These are phyloP conservation scores for Anoplolepis gracilipes DNA, from an alignment of 1,140 invertebrate genomes.

Conservation along the genomic window DNA sequence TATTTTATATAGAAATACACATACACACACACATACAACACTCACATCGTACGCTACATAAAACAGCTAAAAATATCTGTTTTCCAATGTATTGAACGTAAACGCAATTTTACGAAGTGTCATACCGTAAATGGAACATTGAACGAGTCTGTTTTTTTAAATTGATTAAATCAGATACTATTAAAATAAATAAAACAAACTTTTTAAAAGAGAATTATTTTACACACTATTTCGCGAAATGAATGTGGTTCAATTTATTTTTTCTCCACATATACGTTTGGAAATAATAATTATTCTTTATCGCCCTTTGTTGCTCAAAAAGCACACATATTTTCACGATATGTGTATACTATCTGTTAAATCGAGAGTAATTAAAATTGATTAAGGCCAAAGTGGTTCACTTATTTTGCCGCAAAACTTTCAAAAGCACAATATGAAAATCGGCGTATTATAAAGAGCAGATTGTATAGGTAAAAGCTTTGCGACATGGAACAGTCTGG, in stretches of 20 bases:
- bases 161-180: constrained; percentile 46
- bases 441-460: not conserved
- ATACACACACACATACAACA: not conserved
- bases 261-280: not conserved
- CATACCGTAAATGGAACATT: constrained; percentile 25
- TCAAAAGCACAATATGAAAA: constrained; percentile 19
- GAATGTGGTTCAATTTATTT: not conserved
- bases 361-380: constrained; percentile 30
- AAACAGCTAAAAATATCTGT: constrained; percentile 21
- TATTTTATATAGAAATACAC: not conserved
- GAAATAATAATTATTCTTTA: constrained; percentile 28
- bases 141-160: constrained; percentile 19
- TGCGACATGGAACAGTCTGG: constrained; percentile 7
- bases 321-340: not conserved
- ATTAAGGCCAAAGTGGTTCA: constrained; percentile 11
- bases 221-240: not conserved
- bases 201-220: constrained; percentile 52
- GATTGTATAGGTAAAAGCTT: not conserved
- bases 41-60: not conserved
- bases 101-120: constrained; percentile 43
- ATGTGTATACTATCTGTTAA: constrained; percentile 1
- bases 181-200: constrained; percentile 49
- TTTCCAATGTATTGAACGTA: constrained; percentile 5
- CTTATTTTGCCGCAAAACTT: constrained; percentile 14
- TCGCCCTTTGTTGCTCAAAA: constrained; percentile 9